Base-by-base conservation (phyloP, 2,888 invertebrate genomes). In the Sminthurides aquaticus region DNA sequence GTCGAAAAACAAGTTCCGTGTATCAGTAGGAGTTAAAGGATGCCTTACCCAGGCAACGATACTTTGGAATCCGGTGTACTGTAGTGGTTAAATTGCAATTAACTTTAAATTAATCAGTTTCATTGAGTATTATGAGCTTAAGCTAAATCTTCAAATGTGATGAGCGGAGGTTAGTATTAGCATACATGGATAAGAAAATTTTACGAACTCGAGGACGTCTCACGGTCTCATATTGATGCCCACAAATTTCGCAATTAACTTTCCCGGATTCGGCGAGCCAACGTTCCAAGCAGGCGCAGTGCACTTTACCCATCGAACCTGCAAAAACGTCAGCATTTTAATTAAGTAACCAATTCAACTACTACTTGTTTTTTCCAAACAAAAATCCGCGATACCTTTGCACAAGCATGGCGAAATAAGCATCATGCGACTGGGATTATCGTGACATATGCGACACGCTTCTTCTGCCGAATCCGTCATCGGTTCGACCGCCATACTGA, bases 1-100 rank as follows among this genome's bases (percentile, higher is more conserved):
- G 69, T 81, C 81, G 63, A 79, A 79, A 52, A 79, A 72, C 34
- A 81, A 66, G 71, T 79, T 78, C 18, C 71, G 67, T 8, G 68
- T 71, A 34, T 72, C 74, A 2, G 71, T 67, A 0, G 72, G 69
- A 25, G 60, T 49, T 28, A 69, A 49, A 0, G 74, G 74, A 52
- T 73, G 58, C 18, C 71, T 54, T 27, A 74, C 66, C 74, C 74
- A 74, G 22, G 64, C 62, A 20, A 62, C 60, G 15, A 72, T 22
- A 62, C 71, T 72, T 26, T 65, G 49, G 24, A 65, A 62, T n/a
- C 71, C 71, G 18, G 62, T 67, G 29, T 71, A 73, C 73, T 74
- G 29, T 22, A 58, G 29, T n/a, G 20, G 52, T 20, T 54, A 57
- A 24, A 48, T 34, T 48, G n/a, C 57, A 24, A 34, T 61, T 27